These are phyloP conservation scores for Prunella fulvescens DNA, from an alignment of 2,113 vertebrate genomes.

Conservation along the genomic window DNA sequence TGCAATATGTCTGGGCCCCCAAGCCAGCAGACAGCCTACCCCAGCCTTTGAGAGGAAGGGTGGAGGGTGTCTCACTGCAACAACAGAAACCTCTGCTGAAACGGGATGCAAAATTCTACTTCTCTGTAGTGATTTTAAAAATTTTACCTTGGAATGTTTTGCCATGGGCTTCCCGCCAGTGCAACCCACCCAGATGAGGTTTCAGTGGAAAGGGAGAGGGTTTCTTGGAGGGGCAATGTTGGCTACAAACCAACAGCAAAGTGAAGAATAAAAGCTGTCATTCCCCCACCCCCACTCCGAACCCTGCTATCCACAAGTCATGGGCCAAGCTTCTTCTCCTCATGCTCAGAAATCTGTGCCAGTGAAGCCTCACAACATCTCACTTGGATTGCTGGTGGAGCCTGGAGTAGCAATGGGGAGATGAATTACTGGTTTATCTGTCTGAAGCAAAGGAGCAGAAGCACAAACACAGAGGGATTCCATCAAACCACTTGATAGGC, in stretches of 20 bases:
- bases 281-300: neutral
- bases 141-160: neutral
- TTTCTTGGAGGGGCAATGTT: neutral
- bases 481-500: neutral
- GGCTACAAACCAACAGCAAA: neutral
- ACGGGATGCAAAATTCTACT: neutral
- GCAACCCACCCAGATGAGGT: neutral
- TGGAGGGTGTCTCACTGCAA: neutral
- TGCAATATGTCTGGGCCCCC: accelerated
- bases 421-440: neutral
- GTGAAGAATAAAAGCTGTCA: neutral
- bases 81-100: neutral
- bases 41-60: neutral
- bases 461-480: neutral
- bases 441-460: accelerated
- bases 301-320: neutral
- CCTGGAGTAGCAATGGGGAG: neutral
- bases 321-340: neutral
- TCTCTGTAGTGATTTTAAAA: neutral
- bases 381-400: neutral
- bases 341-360: neutral
- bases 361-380: neutral
- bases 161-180: neutral
- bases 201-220: neutral
- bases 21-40: neutral